Percentiles rank a stretch among this genome's conserved stretches.
Evolutionary conservation across 1,140 invertebrate genomes (phyloP).

Genomic region (Vanessa atalanta): DNA sequence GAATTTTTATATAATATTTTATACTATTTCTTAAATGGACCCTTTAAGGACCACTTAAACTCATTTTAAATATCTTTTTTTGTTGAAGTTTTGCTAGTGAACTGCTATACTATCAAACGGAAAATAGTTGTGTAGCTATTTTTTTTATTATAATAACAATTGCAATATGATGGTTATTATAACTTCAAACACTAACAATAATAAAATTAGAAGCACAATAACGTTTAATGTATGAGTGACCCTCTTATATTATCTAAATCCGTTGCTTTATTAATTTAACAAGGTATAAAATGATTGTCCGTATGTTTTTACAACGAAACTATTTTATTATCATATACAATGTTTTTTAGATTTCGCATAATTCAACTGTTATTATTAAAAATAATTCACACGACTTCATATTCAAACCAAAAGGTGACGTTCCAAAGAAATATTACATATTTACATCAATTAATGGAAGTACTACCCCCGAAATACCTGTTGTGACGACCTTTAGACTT

Average conservation of each 20-base stretch:
- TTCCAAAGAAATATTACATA: constrained; percentile 49
- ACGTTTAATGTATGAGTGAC: too few species aligned
- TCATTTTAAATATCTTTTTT: neutral
- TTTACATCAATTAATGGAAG: constrained; percentile 43
- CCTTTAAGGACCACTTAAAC: neutral
- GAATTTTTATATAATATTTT: neutral
- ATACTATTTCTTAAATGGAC: neutral
- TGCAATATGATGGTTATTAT: too few species aligned
- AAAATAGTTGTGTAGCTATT: too few species aligned
- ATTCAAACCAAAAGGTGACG: constrained; percentile 42
- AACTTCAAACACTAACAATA: too few species aligned
- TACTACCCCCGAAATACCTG: constrained; percentile 44
- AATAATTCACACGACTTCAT: constrained; percentile 46
- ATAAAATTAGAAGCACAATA: too few species aligned
- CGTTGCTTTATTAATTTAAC: too few species aligned
- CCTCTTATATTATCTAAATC: too few species aligned
- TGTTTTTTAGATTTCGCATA: constrained; percentile 42
- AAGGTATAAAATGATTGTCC: too few species aligned
- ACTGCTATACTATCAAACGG: too few species aligned
- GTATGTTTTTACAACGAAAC: too few species aligned
- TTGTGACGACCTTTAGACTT: constrained; percentile 49
- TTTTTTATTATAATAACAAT: too few species aligned
- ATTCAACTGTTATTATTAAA: constrained; percentile 33
- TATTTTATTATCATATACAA: neutral
- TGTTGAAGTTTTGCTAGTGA: too few species aligned